phyloP scores from a whole-genome alignment of 2,888 invertebrate genomes.

The Lasioglossum leucozonium region DNA sequence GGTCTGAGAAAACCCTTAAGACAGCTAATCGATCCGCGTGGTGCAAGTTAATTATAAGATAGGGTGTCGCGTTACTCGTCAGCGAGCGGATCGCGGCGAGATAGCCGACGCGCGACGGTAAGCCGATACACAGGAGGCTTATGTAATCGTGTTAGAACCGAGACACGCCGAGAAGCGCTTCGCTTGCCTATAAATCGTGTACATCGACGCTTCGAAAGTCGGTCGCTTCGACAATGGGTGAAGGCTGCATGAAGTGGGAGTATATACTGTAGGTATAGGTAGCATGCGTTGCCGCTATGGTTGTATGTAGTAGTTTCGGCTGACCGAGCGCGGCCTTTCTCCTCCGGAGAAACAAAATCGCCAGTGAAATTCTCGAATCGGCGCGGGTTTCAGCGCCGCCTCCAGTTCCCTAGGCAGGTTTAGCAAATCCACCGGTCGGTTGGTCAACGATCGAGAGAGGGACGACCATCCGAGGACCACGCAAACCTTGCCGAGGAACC shows the following conservation, averaged over 20 bases:
- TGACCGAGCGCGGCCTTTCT: constrained; percentile 19
- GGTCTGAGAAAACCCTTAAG: constrained; percentile 26
- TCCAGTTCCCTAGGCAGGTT: constrained; percentile 92
- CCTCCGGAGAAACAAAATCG: background rate
- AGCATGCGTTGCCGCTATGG: constrained; percentile 44
- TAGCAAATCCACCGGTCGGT: constrained; percentile 92
- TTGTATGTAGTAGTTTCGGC: constrained; percentile 28
- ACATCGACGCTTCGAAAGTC: constrained; percentile 32
- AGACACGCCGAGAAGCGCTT: constrained; percentile 47
- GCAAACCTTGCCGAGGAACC: constrained; percentile 91
- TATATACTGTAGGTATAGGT: background rate
- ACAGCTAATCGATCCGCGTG: constrained; percentile 20
- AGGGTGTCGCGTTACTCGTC: constrained; percentile 44
- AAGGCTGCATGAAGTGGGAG: constrained; percentile 67
- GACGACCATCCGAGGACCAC: constrained; percentile 87
- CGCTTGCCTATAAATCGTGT: constrained; percentile 47
- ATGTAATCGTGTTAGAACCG: constrained; percentile 22
- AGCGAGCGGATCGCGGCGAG: constrained; percentile 26
- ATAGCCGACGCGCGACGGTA: constrained; percentile 32
- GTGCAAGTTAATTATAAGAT: constrained; percentile 42
- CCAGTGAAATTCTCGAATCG: constrained; percentile 60
- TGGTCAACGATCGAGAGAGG: constrained; percentile 87
- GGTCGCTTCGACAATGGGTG: constrained; percentile 61
- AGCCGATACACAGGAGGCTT: constrained; percentile 51
- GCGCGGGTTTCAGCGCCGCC: constrained; percentile 87